Base-by-base conservation (phyloP, 2,888 invertebrate genomes). In the Tenthredo scrophulariae region DNA sequence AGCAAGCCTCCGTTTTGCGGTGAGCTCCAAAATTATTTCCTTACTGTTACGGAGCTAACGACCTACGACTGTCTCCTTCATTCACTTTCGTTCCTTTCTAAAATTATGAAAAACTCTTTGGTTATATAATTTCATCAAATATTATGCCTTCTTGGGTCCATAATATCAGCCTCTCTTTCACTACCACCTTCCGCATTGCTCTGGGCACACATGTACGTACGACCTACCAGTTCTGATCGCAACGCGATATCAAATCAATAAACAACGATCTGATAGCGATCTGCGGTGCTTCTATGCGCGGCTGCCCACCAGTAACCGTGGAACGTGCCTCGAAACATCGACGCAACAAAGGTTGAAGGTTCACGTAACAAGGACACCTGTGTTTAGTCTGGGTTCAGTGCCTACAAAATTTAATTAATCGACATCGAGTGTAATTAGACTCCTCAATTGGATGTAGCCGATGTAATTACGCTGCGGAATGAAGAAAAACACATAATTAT, bases 231-330 rank as follows among this genome's bases (percentile, higher is more conserved):
- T 50, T 40, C 7, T 50, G 83, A 83, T 83, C 46, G 43, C 70
- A 46, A 67, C 43, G 46, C 29, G 83, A 83, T 83, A 83, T 67
- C 83, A 70, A 67, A 83, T 83, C 83, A 70, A 83, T 83, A 83
- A 83, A 83, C 67, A 83, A 83, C 67, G 46, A 83, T 83, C 46
- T 67, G 83, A 83, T 83, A 46, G 83, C 18, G 46, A 83, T 83
- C 83, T 70, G 18, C 18, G 43, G 29, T 67, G 33, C 90, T 91
- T 91, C 90, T 91, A 91, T 91, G 91, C 91, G 89, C 89, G 90
- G 89, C 91, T 89, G 90, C 89, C 89, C 88, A 89, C 89, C 62
- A 89, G 91, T 92, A 92, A 92, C 91, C 91, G 92, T 89, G 89
- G 91, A 91, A 92, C 92, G 92, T 92, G 92, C 91, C 89, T 88